Evolutionary conservation across 1,140 invertebrate species (phyloP).

Genomic region (Drosophila subpulchrella): DNA sequence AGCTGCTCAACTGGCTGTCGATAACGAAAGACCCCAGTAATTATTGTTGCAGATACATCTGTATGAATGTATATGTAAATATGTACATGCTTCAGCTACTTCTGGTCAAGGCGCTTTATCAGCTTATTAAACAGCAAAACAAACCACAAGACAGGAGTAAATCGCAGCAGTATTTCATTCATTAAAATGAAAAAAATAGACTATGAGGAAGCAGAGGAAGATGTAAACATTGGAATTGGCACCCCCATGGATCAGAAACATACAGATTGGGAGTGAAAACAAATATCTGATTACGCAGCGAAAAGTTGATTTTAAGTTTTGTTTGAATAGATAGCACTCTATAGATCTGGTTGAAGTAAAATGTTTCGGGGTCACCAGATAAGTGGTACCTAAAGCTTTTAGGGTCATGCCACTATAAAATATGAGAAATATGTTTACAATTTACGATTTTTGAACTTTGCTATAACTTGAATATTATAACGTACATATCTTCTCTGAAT

Average conservation of each 20-base stretch:
- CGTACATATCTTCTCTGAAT: too few relatives aligned
- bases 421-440: too few relatives aligned
- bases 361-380: neutral
- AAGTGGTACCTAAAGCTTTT: too few relatives aligned
- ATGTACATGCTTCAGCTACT: neutral
- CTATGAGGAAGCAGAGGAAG: conserved; percentile 5
- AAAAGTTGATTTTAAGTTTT: neutral
- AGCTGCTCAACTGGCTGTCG: conserved; percentile 45
- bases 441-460: too few relatives aligned
- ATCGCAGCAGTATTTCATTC: conserved; percentile 54
- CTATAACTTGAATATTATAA: too few relatives aligned
- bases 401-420: too few relatives aligned
- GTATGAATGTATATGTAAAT: neutral
- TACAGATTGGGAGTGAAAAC: too few relatives aligned
- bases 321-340: neutral
- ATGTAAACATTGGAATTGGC: conserved; percentile 28
- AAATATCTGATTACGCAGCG: neutral
- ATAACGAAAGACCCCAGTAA: conserved; percentile 38
- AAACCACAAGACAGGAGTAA: conserved; percentile 23
- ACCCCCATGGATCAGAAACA: conserved; percentile 20
- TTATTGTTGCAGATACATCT: conserved; percentile 2
- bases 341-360: neutral
- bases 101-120: conserved; percentile 73
- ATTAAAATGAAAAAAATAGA: conserved; percentile 57
- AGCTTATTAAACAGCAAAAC: conserved; percentile 40